These are phyloP conservation scores for Balaenoptera acutorostrata DNA, from an alignment of 2,113 vertebrate species.

Conservation along the genomic window DNA sequence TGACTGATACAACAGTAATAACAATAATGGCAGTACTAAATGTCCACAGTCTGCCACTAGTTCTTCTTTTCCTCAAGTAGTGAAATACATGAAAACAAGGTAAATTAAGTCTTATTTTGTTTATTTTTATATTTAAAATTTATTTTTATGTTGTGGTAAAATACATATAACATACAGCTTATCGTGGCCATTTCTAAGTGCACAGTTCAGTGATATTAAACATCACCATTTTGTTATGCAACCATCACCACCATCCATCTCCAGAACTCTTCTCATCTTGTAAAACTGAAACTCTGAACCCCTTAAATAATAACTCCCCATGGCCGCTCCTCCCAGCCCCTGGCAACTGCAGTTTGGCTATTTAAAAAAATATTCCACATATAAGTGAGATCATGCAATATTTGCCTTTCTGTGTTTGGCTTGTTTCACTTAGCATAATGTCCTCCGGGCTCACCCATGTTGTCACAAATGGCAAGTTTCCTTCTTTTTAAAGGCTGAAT, in stretches of 20 bases:
- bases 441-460: background rate
- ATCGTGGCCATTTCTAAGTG: background rate
- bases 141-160: background rate
- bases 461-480: background rate
- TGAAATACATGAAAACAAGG: constrained; percentile 9
- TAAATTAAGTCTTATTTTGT: background rate
- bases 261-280: background rate
- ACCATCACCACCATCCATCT: background rate
- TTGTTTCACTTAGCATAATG: background rate
- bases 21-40: no score
- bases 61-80: background rate
- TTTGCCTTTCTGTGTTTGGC: background rate
- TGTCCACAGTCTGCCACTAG: background rate
- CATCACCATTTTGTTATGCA: background rate
- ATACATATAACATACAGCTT: background rate
- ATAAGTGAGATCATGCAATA: background rate
- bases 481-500: background rate
- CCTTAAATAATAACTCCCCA: background rate
- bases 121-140: background rate
- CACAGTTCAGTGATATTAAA: background rate
- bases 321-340: no score
- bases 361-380: background rate
- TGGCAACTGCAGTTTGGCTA: background rate
- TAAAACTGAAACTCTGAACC: background rate
- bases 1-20: background rate